Percentiles rank a stretch among this genome's conserved stretches.
Conservation (phyloP, 2,888 invertebrate species). For the Watsonalla binaria region DNA sequence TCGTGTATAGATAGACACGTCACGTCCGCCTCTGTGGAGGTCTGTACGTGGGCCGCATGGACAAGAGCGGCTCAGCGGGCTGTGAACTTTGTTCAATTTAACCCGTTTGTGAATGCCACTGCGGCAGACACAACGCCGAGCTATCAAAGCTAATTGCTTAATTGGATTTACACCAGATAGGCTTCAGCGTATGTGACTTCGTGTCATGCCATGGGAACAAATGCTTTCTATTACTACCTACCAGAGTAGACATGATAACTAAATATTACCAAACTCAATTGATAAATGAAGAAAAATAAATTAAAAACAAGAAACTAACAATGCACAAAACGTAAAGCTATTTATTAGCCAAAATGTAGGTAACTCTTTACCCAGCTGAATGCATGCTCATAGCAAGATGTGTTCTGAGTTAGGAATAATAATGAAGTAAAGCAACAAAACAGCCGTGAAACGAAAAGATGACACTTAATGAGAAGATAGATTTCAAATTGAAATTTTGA, state of each 20-base stretch:
- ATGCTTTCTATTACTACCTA: neutral
- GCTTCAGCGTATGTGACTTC: neutral
- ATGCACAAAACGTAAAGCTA: too few species aligned
- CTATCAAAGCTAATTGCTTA: conserved; percentile 21
- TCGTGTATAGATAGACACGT: conserved; percentile 40
- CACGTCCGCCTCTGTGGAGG: conserved; percentile 64
- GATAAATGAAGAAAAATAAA: too few species aligned
- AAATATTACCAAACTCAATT: too few species aligned
- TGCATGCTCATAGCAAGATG: too few species aligned
- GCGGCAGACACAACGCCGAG: conserved; percentile 11
- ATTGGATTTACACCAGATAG: conserved; percentile 5
- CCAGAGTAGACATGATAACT: neutral
- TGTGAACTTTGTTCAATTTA: conserved; percentile 41
- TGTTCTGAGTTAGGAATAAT: too few species aligned
- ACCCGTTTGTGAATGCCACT: conserved; percentile 26
- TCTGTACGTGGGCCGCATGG: conserved; percentile 60
- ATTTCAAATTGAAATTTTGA: too few species aligned
- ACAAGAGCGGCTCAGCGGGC: conserved; percentile 22
- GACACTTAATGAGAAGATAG: too few species aligned
- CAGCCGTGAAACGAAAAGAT: too few species aligned
- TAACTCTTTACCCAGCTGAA: too few species aligned
- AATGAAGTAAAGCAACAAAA: too few species aligned
- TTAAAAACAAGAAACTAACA: too few species aligned
- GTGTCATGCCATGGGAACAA: neutral
- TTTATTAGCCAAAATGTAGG: too few species aligned